phyloP scores from a whole-genome alignment of 2,113 vertebrate species.

The Podarcis raffonei region DNA sequence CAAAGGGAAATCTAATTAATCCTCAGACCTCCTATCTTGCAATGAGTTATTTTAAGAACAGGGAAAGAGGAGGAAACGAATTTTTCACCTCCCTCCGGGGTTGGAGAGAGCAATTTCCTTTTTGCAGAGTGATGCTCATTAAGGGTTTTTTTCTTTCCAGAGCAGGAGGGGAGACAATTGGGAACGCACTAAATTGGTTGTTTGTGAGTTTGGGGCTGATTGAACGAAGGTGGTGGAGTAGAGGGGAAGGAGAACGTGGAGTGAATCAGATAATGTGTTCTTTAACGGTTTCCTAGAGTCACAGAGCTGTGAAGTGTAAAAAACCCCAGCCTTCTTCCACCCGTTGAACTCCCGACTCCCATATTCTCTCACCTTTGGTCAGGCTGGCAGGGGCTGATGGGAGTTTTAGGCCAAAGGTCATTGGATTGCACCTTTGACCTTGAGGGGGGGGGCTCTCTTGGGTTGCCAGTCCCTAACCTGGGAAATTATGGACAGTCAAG shows the following conservation, averaged over 20 bases:
- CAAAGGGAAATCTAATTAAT: not conserved
- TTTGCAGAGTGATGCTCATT: not conserved
- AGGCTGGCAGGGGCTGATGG: no score
- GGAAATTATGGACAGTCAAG: not conserved
- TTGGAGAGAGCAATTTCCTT: not conserved
- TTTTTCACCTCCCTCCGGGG: not conserved
- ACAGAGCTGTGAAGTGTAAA: not conserved
- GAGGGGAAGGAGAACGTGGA: not conserved
- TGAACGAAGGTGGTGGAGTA: not conserved
- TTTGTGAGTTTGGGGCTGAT: accelerated
- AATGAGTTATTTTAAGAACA: not conserved
- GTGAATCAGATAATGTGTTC: accelerated
- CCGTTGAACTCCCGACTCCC: no score
- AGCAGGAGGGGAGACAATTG: not conserved
- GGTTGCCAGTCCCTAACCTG: not conserved
- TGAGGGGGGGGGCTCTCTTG: not conserved
- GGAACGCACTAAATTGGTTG: not conserved
- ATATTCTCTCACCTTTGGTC: no score
- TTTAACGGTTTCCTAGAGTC: not conserved
- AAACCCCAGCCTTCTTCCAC: not conserved
- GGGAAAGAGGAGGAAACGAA: not conserved
- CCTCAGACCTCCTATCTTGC: not conserved
- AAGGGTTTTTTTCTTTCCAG: not conserved
- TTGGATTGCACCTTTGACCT: not conserved
- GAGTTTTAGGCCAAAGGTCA: not conserved